Conservation (phyloP, 2,113 vertebrate species). For the Symphodus melops region DNA sequence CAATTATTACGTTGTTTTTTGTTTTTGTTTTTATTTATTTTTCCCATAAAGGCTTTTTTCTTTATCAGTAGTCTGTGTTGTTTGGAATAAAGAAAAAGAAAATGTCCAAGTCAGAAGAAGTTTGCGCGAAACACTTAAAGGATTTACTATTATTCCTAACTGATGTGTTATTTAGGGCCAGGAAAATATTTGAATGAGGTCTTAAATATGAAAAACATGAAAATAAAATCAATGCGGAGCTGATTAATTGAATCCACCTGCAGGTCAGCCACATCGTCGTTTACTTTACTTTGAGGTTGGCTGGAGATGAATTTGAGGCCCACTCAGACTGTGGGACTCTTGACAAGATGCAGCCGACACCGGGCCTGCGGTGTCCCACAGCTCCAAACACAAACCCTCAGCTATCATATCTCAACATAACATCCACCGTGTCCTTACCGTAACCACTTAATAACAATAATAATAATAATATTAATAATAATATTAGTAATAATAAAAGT, state of each 20-base stretch:
- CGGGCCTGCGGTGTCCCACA: slow-evolving; percentile 59
- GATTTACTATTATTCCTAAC: neutral
- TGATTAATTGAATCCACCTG: slow-evolving; percentile 56
- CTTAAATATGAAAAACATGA: slow-evolving; percentile 6
- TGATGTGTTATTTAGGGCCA: neutral
- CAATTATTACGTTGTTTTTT: too few species aligned
- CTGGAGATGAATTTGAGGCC: slow-evolving; percentile 30
- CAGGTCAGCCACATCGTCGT: slow-evolving; percentile 23
- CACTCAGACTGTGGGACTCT: neutral
- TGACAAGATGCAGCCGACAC: slow-evolving; percentile 27
- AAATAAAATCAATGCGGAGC: slow-evolving; percentile 25
- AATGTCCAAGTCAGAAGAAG: neutral
- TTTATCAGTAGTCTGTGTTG: neutral
- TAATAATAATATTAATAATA: neutral
- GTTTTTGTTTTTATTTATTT: too few species aligned
- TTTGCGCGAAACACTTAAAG: neutral
- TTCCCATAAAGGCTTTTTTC: too few species aligned
- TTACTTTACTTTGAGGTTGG: slow-evolving; percentile 33
- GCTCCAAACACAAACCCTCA: slow-evolving; percentile 32
- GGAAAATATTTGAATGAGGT: neutral
- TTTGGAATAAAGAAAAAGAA: neutral
- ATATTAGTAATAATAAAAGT: neutral
- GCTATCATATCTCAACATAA: neutral
- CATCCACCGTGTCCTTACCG: neutral
- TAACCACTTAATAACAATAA: neutral